Conservation (phyloP, 2,888 invertebrate species). For the Dryomyza anilis region DNA sequence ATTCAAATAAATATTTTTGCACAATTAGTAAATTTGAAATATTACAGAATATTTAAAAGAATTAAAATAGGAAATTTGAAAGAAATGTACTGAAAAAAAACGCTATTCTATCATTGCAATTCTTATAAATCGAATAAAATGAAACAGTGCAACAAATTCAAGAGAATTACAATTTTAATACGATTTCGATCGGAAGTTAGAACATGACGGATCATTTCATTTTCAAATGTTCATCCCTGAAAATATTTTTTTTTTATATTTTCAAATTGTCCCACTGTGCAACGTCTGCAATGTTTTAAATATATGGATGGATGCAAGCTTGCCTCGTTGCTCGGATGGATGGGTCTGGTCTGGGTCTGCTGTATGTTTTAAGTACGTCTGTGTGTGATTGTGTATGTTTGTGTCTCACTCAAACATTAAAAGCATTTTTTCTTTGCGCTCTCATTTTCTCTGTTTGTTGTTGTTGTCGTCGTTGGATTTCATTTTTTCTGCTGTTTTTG, state of each 20-base stretch:
- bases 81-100: too few relatives aligned
- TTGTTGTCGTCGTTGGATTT: constrained; percentile 12
- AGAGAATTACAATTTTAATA: background rate
- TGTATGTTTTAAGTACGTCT: background rate
- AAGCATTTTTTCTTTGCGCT: constrained; percentile 32
- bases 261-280: constrained; percentile 41
- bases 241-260: background rate
- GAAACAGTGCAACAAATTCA: background rate
- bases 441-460: constrained; percentile 20
- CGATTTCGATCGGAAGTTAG: too few relatives aligned
- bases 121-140: background rate
- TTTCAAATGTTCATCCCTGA: background rate
- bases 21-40: too few relatives aligned
- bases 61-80: too few relatives aligned
- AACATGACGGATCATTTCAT: background rate
- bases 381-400: constrained; percentile 7
- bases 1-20: too few relatives aligned
- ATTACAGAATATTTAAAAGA: too few relatives aligned
- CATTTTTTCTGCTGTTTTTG: constrained; percentile 37
- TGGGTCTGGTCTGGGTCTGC: constrained; percentile 8
- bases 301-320: constrained; percentile 11
- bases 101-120: too few relatives aligned
- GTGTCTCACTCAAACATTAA: constrained; percentile 27
- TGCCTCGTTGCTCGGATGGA: constrained; percentile 9
- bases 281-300: constrained; percentile 46